Conservation (phyloP, 2,113 vertebrate genomes). For the Vulpes ferrilata region DNA sequence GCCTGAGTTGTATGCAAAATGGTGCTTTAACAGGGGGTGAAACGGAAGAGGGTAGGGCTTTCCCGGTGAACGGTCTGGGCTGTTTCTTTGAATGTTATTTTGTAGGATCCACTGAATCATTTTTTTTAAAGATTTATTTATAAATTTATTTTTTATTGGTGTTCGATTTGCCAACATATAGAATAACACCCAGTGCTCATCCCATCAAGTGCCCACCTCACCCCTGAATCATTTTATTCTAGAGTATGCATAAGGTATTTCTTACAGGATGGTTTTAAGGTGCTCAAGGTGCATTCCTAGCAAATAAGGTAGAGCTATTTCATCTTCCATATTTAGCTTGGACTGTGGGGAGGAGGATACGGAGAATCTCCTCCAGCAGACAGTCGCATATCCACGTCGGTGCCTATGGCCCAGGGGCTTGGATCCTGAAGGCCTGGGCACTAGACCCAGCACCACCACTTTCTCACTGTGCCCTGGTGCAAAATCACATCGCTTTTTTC, state of each 20-base stretch:
- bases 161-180: no score
- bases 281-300: background rate
- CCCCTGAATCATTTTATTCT: background rate
- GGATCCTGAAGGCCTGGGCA: background rate
- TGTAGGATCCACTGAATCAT: background rate
- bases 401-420: background rate
- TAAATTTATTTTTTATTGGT: no score
- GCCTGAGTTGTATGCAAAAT: background rate
- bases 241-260: background rate
- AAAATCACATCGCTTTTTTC: background rate
- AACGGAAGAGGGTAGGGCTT: background rate
- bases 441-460: background rate
- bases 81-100: background rate
- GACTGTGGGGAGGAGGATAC: background rate
- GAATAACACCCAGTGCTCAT: no score
- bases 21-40: background rate
- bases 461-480: background rate
- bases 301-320: background rate
- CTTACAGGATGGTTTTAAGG: background rate
- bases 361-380: background rate
- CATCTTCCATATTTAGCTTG: background rate
- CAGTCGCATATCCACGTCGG: rapidly evolving
- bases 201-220: no score
- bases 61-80: background rate
- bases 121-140: background rate